Evolutionary conservation across 2,797 vertebrate genomes (phyloP).

Genomic region (Allochrocebus solatus): DNA sequence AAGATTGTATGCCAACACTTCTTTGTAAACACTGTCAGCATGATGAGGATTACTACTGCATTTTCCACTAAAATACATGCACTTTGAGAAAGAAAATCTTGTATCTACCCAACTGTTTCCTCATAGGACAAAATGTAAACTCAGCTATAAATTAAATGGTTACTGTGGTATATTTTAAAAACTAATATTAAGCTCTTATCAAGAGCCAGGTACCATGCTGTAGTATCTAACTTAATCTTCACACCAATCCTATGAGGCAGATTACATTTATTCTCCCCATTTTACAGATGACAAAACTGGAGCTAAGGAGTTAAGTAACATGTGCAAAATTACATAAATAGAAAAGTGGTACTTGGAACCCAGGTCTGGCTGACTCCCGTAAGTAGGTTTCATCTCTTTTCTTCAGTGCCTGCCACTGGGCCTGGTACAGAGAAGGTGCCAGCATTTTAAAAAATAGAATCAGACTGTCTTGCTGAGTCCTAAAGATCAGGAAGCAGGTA

Average conservation of each 20-base stretch:
- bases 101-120: neutral
- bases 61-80: neutral
- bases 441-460: neutral
- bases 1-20: neutral
- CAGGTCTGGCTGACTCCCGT: neutral
- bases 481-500: neutral
- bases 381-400: neutral
- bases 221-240: neutral
- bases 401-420: too few relatives aligned
- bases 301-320: neutral
- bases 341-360: neutral
- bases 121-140: neutral
- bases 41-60: neutral
- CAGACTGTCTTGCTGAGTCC: neutral
- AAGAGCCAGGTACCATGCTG: neutral
- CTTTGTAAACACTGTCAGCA: neutral
- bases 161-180: conserved; percentile 5
- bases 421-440: neutral
- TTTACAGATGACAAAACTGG: conserved; percentile 9
- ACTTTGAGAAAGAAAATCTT: conserved; percentile 15
- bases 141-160: neutral
- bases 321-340: neutral
- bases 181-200: neutral
- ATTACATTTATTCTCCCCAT: neutral
- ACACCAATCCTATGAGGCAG: neutral